Base-by-base conservation (phyloP, 2,888 invertebrate species). In the Punctoribates punctum region DNA sequence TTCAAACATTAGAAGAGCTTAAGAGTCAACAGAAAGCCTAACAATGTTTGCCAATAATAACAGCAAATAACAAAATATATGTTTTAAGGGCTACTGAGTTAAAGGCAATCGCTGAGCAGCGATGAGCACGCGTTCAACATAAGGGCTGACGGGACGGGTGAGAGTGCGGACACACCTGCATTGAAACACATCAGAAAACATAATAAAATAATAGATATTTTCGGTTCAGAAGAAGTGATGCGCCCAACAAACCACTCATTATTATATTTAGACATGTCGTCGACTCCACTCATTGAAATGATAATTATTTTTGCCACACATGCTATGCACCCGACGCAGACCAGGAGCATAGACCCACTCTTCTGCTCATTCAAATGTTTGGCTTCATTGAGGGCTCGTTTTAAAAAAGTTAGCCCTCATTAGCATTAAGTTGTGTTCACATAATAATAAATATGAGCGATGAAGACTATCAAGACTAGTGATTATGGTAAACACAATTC, bases 271-370 rank as follows among this genome's bases (percentile, higher is more conserved):
- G 29, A 38, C 34, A 67, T 67, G 67, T 67, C 67, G 29, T 67
- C 67, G 20, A 67, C 67, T 67, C 34, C 34, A 67, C 15, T 38
- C 67, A 67, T 34, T 38, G 67, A 67, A 34, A 38, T 67, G 38
- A 67, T 67, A 67, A 67, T 60, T 60, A 60, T 60, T 67, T 67
- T 67, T 67, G 67, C 67, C 67, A 67, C 67, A 67, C 67, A 67
- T 67, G 67, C 34, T 67, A 3, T 60, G 27, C 60, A 60, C 27
- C 20, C 20, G 13, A 60, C 23, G 23, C 29, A 60, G 25, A 34
- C 34, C 34, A 48, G 48, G 15, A n/a, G 4, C 15, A 11, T 46
- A 48, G 15, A 48, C n/a, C 4, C 48, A 48, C n/a, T 48, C 15
- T 48, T 17, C 3, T 48, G 48, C 15, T 46, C n/a, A 34, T 34